phyloP scores from a whole-genome alignment of 2,113 vertebrate genomes.

The Gobio gobio region DNA sequence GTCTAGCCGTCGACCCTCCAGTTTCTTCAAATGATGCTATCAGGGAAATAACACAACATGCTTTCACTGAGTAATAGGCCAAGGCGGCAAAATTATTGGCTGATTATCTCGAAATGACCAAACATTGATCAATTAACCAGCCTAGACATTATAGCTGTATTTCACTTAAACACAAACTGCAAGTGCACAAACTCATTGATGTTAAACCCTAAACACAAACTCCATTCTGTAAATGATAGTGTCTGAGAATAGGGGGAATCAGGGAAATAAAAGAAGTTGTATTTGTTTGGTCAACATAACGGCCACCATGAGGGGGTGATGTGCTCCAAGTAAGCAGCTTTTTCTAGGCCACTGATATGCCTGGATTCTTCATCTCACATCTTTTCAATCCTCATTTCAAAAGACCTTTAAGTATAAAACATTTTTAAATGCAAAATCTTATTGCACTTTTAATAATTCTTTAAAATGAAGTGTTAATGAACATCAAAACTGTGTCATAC shows the following conservation, averaged over 20 bases:
- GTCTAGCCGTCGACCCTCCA: slow-evolving; percentile 94
- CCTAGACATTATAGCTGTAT: neutral
- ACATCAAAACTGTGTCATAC: slow-evolving; percentile 64
- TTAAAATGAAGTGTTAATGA: neutral
- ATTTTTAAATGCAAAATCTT: neutral
- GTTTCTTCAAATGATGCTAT: slow-evolving; percentile 92
- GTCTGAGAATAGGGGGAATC: neutral
- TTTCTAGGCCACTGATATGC: neutral
- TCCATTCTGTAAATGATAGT: neutral
- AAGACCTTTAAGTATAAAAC: neutral
- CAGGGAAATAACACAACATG: neutral
- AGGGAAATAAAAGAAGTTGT: neutral
- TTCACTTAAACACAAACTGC: neutral
- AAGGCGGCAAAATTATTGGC: neutral
- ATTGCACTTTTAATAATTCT: neutral
- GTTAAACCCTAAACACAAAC: neutral
- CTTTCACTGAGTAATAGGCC: neutral
- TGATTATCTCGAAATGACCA: neutral
- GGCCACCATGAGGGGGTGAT: neutral
- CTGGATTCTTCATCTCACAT: neutral
- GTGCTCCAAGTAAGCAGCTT: neutral
- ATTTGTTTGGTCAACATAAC: neutral
- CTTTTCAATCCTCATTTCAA: neutral
- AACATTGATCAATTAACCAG: neutral
- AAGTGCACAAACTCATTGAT: neutral